phyloP scores from a whole-genome alignment of 92 coral and sea anemone species.

The Umimayanthus kanabou region DNA sequence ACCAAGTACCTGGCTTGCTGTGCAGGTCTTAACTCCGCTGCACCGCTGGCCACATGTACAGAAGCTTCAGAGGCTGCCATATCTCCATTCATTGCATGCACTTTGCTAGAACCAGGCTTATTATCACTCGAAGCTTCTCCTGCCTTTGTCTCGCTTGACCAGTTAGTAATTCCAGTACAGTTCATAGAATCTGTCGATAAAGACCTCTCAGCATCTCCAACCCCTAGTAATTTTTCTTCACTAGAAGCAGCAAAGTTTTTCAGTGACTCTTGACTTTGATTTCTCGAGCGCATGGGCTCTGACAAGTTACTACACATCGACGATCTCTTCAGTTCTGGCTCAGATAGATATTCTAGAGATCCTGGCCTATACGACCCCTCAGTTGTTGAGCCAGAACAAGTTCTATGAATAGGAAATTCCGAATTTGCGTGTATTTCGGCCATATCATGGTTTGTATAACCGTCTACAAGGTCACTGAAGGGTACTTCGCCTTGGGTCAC shows the following conservation, averaged over 20 bases:
- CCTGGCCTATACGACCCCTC: conserved; percentile 40
- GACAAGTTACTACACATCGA: conserved; percentile 37
- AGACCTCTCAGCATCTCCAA: not conserved
- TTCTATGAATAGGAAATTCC: conserved; percentile 15
- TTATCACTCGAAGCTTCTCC: not conserved
- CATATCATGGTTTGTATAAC: conserved; percentile 17
- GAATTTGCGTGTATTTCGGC: conserved; percentile 14
- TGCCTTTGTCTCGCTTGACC: conserved; percentile 1
- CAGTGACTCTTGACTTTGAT: conserved; percentile 39
- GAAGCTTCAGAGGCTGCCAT: conserved; percentile 9
- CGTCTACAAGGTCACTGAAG: conserved; percentile 37
- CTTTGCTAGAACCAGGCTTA: not conserved
- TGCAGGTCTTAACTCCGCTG: conserved; percentile 10
- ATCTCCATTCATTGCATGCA: conserved; percentile 11
- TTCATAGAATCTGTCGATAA: conserved; percentile 17
- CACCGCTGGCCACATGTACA: conserved; percentile 7
- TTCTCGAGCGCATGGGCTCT: conserved; percentile 35
- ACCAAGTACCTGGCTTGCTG: conserved; percentile 18
- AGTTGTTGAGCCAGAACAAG: conserved; percentile 32
- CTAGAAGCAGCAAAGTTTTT: conserved; percentile 1
- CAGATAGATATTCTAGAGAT: conserved; percentile 37
- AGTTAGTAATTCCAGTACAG: conserved; percentile 5
- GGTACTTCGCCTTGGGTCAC: not conserved
- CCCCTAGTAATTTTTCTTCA: conserved; percentile 20
- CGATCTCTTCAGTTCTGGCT: conserved; percentile 28